Percentiles rank a stretch among this genome's conserved stretches.
Conservation (phyloP, 1,140 invertebrate genomes). For the Anoplophora glabripennis region DNA sequence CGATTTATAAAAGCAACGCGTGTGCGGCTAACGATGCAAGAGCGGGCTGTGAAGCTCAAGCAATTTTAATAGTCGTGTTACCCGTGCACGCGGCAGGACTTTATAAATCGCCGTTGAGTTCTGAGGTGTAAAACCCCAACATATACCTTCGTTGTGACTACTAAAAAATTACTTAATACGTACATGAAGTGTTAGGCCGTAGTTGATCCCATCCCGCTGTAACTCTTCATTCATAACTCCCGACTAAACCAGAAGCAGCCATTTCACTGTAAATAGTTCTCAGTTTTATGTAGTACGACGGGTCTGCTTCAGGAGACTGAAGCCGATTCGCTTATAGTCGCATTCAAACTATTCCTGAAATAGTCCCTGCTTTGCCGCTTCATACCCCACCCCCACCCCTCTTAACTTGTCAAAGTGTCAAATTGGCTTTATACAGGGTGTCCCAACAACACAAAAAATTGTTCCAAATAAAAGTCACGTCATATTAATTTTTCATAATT, state of each 20-base stretch:
- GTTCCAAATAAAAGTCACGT: too few species aligned
- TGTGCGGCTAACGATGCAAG: too few species aligned
- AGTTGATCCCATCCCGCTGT: slow-evolving; percentile 20
- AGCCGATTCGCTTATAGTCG: slow-evolving; percentile 13
- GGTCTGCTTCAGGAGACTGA: too few species aligned
- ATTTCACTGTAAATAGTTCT: slow-evolving; percentile 10
- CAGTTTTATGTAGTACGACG: slow-evolving; percentile 20
- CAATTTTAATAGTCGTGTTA: neutral
- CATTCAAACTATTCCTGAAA: slow-evolving; percentile 18
- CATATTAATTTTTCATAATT: too few species aligned
- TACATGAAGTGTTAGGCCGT: slow-evolving; percentile 48
- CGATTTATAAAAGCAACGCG: slow-evolving; percentile 4
- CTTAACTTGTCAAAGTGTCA: slow-evolving; percentile 15
- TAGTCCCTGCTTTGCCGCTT: slow-evolving; percentile 5
- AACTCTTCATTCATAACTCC: slow-evolving; percentile 16
- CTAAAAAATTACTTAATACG: slow-evolving; percentile 23
- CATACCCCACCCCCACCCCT: slow-evolving; percentile 10
- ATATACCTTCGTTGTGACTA: slow-evolving; percentile 19
- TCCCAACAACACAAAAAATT: too few species aligned
- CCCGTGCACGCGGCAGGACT: neutral
- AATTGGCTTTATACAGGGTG: too few species aligned
- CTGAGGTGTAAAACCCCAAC: slow-evolving; percentile 20
- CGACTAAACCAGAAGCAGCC: slow-evolving; percentile 24
- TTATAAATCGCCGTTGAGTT: slow-evolving; percentile 20
- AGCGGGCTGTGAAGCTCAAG: too few species aligned